These are phyloP conservation scores for Listronotus bonariensis DNA, from an alignment of 1,140 invertebrate genomes.

Conservation along the genomic window DNA sequence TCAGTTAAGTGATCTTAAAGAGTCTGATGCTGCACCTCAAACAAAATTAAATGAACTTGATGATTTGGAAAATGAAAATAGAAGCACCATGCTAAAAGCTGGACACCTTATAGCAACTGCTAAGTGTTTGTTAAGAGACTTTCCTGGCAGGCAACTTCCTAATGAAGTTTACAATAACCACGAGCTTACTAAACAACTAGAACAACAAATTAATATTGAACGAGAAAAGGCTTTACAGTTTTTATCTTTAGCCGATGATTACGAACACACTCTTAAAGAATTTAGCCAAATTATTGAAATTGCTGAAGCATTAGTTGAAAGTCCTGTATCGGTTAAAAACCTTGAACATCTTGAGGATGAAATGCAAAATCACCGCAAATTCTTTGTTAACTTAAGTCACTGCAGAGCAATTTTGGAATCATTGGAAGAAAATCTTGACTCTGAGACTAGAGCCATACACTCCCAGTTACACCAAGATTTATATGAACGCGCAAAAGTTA, in stretches of 20 bases:
- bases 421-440: slow-evolving; percentile 79
- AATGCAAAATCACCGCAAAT: slow-evolving; percentile 86
- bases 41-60: slow-evolving; percentile 69
- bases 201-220: slow-evolving; percentile 69
- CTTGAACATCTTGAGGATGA: slow-evolving; percentile 81
- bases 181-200: slow-evolving; percentile 70
- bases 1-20: slow-evolving; percentile 62
- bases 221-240: slow-evolving; percentile 75
- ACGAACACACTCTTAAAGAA: slow-evolving; percentile 83
- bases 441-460: slow-evolving; percentile 74
- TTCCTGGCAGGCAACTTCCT: slow-evolving; percentile 69
- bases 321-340: slow-evolving; percentile 72
- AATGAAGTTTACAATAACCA: slow-evolving; percentile 66
- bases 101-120: slow-evolving; percentile 60
- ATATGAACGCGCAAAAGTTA: slow-evolving; percentile 71
- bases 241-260: slow-evolving; percentile 77
- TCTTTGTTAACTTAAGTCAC: slow-evolving; percentile 85
- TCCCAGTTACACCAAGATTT: slow-evolving; percentile 75
- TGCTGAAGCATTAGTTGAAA: slow-evolving; percentile 76
- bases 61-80: slow-evolving; percentile 66
- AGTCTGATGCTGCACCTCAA: slow-evolving; percentile 63
- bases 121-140: slow-evolving; percentile 63
- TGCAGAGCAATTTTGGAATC: slow-evolving; percentile 83
- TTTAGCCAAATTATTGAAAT: slow-evolving; percentile 82
- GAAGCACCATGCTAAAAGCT: slow-evolving; percentile 58